Evolutionary conservation across 2,113 vertebrate species (phyloP), one percentile per base, ranked within the genome.

Genomic region (Oenanthe melanoleuca): DNA sequence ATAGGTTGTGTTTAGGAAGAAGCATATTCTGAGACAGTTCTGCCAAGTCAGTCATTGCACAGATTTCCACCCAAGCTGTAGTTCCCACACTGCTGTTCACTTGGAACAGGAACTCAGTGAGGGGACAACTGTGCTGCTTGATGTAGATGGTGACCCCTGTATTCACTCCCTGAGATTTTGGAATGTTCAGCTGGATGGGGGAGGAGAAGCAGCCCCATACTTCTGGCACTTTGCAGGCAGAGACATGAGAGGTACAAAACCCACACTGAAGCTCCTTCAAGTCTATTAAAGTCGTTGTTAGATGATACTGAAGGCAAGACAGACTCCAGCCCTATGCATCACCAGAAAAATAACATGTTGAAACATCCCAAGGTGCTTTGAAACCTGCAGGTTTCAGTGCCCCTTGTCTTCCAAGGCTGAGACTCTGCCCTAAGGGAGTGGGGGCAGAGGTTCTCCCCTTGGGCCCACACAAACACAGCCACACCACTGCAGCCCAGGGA

Each of bases 341-440:
- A 56, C 19, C 19, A 83, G 33, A 52, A 55, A 20, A 26, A 6
- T 0, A 38, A 31, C 0, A 2, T 7, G 4, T 21, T 56, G 12
- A 71, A 45, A 33, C 18, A 6, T 80, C 21, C 14, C 5, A 29
- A 2, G 44, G 14, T 0, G 1, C 29, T 29, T n/a, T 45, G 19
- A 47, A 6, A 45, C 7, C 38, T 53, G 21, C 25, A 38, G n/a
- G 29, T 72, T 60, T 57, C 19, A 29, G 20, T n/a, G 20, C 11
- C 44, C 9, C 34, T 20, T 33, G 11, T 38, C 26, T 45, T 42
- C 63, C 42, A 72, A 72, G 42, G 11, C 25, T 6, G 5, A 57
- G 47, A 8, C 3, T 3, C 67, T 11, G 13, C 23, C 29, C 70
- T 59, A 3, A 80, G 70, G 56, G 44, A 74, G 37, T 21, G 26